These are phyloP conservation scores for Rosalia funebris DNA, from an alignment of 2,888 invertebrate species.

Conservation along the genomic window DNA sequence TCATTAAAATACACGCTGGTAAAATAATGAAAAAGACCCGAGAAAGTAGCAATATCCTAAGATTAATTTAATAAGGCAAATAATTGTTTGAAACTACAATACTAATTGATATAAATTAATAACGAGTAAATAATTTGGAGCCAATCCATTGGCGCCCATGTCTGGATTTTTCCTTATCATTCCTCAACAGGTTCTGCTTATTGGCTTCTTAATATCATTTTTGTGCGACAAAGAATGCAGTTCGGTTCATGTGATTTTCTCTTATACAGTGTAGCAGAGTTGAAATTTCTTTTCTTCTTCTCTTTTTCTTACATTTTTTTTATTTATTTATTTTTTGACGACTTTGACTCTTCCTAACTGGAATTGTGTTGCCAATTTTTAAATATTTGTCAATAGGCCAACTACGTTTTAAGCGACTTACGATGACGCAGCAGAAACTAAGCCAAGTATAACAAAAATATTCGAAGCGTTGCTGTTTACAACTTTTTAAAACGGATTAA, in stretches of 20 bases:
- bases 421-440: neutral
- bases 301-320: neutral
- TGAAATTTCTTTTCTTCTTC: neutral
- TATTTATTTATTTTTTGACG: neutral
- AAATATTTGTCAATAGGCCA: conserved; percentile 17
- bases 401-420: conserved; percentile 6
- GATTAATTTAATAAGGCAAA: too few relatives aligned
- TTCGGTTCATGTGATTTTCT: conserved; percentile 22
- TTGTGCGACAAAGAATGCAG: conserved; percentile 24
- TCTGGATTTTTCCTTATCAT: neutral
- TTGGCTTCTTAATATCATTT: conserved; percentile 12
- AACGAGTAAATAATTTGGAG: too few relatives aligned
- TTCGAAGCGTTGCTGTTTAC: too few relatives aligned
- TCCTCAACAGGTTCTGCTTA: conserved; percentile 11
- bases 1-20: too few relatives aligned
- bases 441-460: too few relatives aligned
- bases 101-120: too few relatives aligned
- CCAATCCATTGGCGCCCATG: too few relatives aligned
- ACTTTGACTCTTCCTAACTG: neutral
- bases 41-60: too few relatives aligned
- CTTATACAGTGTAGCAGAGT: conserved; percentile 25
- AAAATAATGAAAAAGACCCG: too few relatives aligned
- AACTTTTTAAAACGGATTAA: too few relatives aligned
- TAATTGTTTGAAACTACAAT: too few relatives aligned
- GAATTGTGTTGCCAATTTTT: neutral